A percentile compares a stretch with the other conserved stretches of the same genome.
These are phyloP conservation scores for Allobates femoralis DNA, from an alignment of 2,797 vertebrate genomes.

Conservation along the genomic window DNA sequence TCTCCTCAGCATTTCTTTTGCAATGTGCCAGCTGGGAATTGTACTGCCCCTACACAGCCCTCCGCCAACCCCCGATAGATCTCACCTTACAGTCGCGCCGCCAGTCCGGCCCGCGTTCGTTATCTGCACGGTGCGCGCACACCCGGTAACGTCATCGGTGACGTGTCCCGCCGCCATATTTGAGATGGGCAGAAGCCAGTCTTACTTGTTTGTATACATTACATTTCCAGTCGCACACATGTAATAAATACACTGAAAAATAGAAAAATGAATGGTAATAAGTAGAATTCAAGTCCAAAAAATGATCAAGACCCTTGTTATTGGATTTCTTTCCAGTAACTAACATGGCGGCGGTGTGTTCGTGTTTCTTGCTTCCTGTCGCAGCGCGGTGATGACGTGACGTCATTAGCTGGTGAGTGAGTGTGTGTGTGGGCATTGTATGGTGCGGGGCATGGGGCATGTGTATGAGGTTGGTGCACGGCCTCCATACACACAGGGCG, in stretches of 20 bases:
- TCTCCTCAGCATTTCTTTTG: too few relatives aligned
- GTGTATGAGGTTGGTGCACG: neutral
- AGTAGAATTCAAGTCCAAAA: neutral
- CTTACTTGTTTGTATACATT: neutral
- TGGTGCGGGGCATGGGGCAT: neutral
- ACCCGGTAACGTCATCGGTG: neutral
- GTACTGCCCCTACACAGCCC: too few relatives aligned
- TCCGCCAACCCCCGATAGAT: too few relatives aligned
- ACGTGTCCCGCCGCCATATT: neutral
- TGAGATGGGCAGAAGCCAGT: neutral
- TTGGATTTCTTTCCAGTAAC: neutral
- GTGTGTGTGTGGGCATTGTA: too few relatives aligned
- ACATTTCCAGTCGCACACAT: neutral
- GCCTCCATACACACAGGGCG: neutral
- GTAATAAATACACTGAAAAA: neutral
- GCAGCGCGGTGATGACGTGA: neutral
- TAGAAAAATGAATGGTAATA: neutral
- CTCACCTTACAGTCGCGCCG: neutral
- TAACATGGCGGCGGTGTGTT: neutral
- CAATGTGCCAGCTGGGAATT: too few relatives aligned
- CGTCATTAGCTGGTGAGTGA: slow-evolving; percentile 1
- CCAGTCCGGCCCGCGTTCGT: neutral
- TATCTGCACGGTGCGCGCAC: neutral
- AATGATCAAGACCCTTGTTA: neutral
- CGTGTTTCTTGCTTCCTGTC: neutral